Base-by-base conservation (phyloP, 2,797 vertebrate genomes). In the Sparus aurata region DNA sequence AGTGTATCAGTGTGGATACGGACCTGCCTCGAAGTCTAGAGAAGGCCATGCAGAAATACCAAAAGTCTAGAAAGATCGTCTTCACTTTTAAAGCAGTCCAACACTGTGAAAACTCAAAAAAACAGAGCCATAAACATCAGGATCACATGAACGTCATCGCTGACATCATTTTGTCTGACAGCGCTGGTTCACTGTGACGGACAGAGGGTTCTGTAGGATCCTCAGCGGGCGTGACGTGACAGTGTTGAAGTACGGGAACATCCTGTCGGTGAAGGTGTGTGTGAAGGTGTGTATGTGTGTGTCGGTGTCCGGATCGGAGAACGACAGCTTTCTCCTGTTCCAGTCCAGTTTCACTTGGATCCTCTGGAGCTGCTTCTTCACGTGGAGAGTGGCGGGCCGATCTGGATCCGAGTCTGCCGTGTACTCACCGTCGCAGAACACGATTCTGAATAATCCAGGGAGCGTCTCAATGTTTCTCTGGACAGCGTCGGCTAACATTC, bases 291-390 rank as follows among this genome's bases (percentile, higher is more conserved):
- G 62, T 22, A 87, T 27, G 61, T 61, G 49, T 52, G 77, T 23
- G 66, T 87, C 23, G 1, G 53, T 12, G 13, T 72, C 66, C 2
- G 12, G 17, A 45, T 85, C 66, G 27, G 9, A 57, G 22, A 80
- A 87, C 0, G 79, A 72, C 43, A 87, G n/a, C 3, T 57, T 47
- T 5, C 77, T 53, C 61, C 1, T 11, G 12, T 67, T 16, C 23
- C 23, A 82, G 69, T 81, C 67, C 77, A 86, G 77, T 9, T 58
- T 45, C 10, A 83, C 53, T 60, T 53, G 59, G 69, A 83, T 34
- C 67, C 18, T 79, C 59, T 43, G 25, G 8, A 68, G 38, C 7
- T 55, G 85, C 55, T 62, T 67, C 47, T 59, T 43, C 5, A 67
- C 5, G 8, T 34, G 1, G 9, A 85, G 74, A n/a, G 52, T 25